Conservation (phyloP, 2,888 invertebrate genomes). For the Noctuana brunneofusca region DNA sequence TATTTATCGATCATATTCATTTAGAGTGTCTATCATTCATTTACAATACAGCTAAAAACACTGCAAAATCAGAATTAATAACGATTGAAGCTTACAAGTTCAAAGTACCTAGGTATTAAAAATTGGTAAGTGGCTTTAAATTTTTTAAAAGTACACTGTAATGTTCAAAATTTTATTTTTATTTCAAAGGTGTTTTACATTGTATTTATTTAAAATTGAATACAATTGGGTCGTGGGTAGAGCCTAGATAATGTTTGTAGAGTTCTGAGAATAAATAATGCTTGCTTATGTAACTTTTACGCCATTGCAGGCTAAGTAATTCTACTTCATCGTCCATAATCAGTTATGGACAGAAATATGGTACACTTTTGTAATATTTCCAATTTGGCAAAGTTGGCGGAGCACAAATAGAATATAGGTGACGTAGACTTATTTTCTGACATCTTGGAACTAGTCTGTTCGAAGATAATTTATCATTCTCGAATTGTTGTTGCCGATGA, state of each 20-base stretch:
- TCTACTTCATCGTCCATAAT: neutral
- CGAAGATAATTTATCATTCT: slow-evolving; percentile 31
- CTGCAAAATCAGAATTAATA: neutral
- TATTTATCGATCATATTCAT: neutral
- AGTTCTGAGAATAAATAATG: slow-evolving; percentile 22
- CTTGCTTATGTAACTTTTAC: slow-evolving; percentile 66
- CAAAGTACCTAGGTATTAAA: neutral
- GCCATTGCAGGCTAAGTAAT: slow-evolving; percentile 65
- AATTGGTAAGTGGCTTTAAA: neutral
- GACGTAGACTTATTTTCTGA: slow-evolving; percentile 29
- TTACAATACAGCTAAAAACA: neutral
- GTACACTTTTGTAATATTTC: slow-evolving; percentile 25
- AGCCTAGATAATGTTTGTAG: neutral
- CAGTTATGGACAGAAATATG: slow-evolving; percentile 2
- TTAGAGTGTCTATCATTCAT: neutral
- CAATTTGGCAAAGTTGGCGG: slow-evolving; percentile 29
- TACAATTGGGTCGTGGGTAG: neutral
- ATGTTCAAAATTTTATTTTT: too few species aligned
- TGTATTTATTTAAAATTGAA: too few species aligned
- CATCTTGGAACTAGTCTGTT: slow-evolving; percentile 13
- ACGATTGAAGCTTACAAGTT: neutral
- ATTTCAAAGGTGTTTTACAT: too few species aligned
- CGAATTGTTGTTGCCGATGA: slow-evolving; percentile 7
- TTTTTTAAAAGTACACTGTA: neutral
- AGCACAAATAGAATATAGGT: slow-evolving; percentile 27